phyloP scores from a whole-genome alignment of 2,888 invertebrate species.

The Gnatocerus cornutus region DNA sequence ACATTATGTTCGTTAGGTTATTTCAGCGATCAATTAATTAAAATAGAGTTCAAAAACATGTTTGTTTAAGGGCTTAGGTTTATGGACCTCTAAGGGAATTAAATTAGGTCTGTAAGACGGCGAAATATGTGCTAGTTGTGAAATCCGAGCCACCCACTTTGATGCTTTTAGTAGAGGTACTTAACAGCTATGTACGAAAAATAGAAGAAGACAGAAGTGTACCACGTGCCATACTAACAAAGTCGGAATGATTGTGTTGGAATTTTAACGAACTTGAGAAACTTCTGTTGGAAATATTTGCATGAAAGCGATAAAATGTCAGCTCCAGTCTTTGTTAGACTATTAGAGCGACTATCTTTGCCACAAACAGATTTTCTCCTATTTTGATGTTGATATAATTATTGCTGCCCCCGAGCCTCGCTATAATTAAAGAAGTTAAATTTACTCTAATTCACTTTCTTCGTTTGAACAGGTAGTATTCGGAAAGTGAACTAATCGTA shows the following conservation, averaged over 20 bases:
- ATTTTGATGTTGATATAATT: slow-evolving; percentile 19
- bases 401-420: neutral
- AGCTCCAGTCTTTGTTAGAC: slow-evolving; percentile 16
- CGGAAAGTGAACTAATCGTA: too few relatives aligned
- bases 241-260: slow-evolving; percentile 24
- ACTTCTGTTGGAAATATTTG: slow-evolving; percentile 35
- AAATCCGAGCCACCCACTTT: slow-evolving; percentile 47
- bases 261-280: slow-evolving; percentile 31
- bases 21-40: too few relatives aligned
- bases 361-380: slow-evolving; percentile 17
- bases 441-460: slow-evolving; percentile 28
- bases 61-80: too few relatives aligned
- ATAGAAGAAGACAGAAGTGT: slow-evolving; percentile 36
- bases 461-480: slow-evolving; percentile 17
- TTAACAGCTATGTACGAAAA: slow-evolving; percentile 36
- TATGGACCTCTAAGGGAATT: neutral
- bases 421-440: slow-evolving; percentile 16
- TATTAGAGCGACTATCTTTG: slow-evolving; percentile 13
- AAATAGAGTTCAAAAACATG: too few relatives aligned
- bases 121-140: slow-evolving; percentile 32
- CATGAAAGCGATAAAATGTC: slow-evolving; percentile 34
- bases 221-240: slow-evolving; percentile 8
- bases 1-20: too few relatives aligned
- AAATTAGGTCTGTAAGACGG: neutral
- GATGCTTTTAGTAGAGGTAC: slow-evolving; percentile 47